These are phyloP conservation scores for Scaptomyza polygonia DNA, from an alignment of 2,888 invertebrate species.

Conservation along the genomic window DNA sequence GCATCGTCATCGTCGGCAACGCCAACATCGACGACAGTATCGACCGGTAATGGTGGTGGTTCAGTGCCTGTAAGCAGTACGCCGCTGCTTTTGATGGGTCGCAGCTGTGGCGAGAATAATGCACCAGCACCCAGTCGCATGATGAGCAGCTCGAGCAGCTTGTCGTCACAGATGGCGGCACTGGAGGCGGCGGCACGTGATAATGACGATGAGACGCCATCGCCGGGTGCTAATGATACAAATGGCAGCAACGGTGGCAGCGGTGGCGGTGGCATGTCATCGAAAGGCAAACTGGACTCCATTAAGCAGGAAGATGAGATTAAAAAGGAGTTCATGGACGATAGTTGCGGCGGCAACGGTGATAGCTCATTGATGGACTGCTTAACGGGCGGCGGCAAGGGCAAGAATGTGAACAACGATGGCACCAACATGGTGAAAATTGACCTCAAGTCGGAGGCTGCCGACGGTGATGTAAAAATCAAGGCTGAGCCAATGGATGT, in stretches of 20 bases:
- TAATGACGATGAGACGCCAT: conserved; percentile 88
- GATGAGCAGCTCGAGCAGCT: conserved; percentile 84
- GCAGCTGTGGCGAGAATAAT: conserved; percentile 28
- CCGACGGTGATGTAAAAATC: conserved; percentile 68
- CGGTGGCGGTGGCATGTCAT: conserved; percentile 77
- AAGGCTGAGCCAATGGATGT: conserved; percentile 84
- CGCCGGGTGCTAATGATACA: conserved; percentile 84
- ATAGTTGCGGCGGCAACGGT: conserved; percentile 81
- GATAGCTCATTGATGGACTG: conserved; percentile 84
- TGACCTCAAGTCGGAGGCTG: conserved; percentile 77
- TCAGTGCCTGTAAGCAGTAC: conserved; percentile 48
- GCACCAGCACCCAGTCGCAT: conserved; percentile 45
- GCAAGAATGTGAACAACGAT: conserved; percentile 88
- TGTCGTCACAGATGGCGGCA: conserved; percentile 90
- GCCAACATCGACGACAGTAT: conserved; percentile 67
- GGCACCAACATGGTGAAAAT: conserved; percentile 84
- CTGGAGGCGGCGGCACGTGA: conserved; percentile 89
- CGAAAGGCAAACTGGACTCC: conserved; percentile 88
- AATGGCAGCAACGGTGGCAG: conserved; percentile 63
- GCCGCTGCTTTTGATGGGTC: conserved; percentile 41
- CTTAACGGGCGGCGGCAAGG: conserved; percentile 85
- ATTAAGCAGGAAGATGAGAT: conserved; percentile 89
- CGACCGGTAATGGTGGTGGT: conserved; percentile 45
- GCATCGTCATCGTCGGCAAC: conserved; percentile 58
- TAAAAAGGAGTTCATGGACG: conserved; percentile 88